Percentiles rank a stretch among this genome's conserved stretches.
Evolutionary conservation across 2,888 invertebrate genomes (phyloP).

Genomic region (Dimorphilus gyrociliatus): DNA sequence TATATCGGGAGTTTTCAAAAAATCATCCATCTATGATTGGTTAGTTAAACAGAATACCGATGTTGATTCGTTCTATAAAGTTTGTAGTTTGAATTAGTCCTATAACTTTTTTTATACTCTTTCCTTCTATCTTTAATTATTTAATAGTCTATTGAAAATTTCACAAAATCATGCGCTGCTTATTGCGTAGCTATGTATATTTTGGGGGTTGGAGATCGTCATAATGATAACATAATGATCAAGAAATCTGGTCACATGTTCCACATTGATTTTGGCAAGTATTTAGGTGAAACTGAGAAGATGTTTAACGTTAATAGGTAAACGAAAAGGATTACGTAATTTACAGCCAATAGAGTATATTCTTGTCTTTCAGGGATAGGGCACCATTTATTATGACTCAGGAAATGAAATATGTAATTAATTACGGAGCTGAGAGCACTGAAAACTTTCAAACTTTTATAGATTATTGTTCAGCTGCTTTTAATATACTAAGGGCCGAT

Average conservation of each 20-base stretch:
- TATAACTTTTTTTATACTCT: too few species aligned
- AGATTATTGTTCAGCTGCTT: conserved; percentile 92
- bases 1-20: conserved; percentile 90
- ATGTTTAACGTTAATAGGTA: conserved; percentile 79
- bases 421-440: conserved; percentile 80
- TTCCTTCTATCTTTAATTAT: too few species aligned
- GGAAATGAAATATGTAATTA: conserved; percentile 99
- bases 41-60: conserved; percentile 88
- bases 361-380: conserved; percentile 55
- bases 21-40: conserved; percentile 92
- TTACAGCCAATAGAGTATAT: too few species aligned
- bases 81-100: too few species aligned
- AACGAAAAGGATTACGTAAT: too few species aligned
- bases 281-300: conserved; percentile 55
- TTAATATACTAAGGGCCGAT: conserved; percentile 87
- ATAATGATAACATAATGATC: conserved; percentile 98
- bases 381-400: conserved; percentile 92
- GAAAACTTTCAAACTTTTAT: conserved; percentile 83
- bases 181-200: conserved; percentile 97
- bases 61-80: too few species aligned
- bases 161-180: conserved; percentile 89
- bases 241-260: conserved; percentile 94
- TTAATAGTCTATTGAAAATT: conserved; percentile 74
- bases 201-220: conserved; percentile 89
- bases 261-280: conserved; percentile 98